phyloP scores from a whole-genome alignment of 2,113 vertebrate genomes.

The human region DNA sequence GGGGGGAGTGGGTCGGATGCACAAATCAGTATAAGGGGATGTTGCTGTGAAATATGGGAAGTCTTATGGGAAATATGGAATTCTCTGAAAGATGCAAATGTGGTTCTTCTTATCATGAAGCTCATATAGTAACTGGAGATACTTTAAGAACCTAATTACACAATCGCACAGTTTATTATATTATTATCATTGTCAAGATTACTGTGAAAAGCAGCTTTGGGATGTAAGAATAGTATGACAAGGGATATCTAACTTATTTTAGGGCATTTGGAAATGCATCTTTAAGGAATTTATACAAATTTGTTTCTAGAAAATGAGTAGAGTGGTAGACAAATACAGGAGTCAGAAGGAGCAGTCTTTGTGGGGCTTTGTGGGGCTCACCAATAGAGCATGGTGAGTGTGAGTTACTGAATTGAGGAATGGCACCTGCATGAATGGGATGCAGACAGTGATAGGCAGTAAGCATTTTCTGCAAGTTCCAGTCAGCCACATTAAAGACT shows the following conservation, averaged over 20 bases:
- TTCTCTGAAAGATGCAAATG: not conserved
- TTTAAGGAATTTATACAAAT: not conserved
- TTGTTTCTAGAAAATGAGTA: not conserved
- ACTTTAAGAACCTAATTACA: not conserved
- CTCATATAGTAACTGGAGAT: not conserved
- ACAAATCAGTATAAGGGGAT: not conserved
- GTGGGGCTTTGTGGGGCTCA: not conserved
- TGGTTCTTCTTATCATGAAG: not conserved
- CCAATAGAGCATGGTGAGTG: not conserved
- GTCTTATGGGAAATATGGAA: too few relatives aligned
- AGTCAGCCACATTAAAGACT: not conserved
- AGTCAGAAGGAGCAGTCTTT: not conserved
- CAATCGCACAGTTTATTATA: not conserved
- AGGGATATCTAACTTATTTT: not conserved
- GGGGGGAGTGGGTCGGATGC: accelerated
- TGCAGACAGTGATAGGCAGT: not conserved
- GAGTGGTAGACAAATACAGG: not conserved
- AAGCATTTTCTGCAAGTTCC: not conserved
- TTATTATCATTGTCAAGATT: not conserved
- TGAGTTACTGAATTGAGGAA: not conserved
- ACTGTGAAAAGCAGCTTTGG: not conserved
- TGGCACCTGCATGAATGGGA: not conserved
- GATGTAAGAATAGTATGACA: not conserved
- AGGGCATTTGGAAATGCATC: not conserved
- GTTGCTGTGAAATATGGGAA: not conserved